phyloP scores from a whole-genome alignment of 2,113 vertebrate species.

The Callorhinus ursinus region DNA sequence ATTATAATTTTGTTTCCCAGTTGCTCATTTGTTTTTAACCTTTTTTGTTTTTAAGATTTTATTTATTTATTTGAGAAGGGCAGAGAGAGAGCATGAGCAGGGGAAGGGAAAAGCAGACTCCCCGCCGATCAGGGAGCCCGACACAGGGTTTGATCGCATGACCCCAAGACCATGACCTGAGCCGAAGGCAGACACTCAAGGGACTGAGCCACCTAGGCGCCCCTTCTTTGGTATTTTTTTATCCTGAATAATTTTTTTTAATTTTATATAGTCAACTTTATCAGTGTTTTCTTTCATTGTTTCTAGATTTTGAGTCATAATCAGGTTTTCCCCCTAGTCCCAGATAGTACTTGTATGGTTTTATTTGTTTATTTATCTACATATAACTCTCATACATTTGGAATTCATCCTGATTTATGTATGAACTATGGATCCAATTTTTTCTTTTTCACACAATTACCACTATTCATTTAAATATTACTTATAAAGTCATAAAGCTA shows the following conservation, averaged over 20 bases:
- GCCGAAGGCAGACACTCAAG: not conserved
- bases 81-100: too few species aligned
- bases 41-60: not conserved
- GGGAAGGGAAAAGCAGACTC: too few species aligned
- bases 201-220: not conserved
- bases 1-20: not conserved
- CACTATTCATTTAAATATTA: not conserved
- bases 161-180: not conserved
- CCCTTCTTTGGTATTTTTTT: not conserved
- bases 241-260: not conserved
- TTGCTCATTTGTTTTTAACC: not conserved
- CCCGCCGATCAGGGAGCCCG: too few species aligned
- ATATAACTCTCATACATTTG: not conserved
- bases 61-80: not conserved
- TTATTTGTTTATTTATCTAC: not conserved
- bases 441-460: not conserved
- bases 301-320: not conserved
- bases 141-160: not conserved
- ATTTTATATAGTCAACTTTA: not conserved
- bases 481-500: not conserved
- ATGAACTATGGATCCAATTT: not conserved
- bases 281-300: not conserved
- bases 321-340: too few species aligned
- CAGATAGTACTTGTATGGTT: not conserved
- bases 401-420: not conserved